These are phyloP conservation scores for Orcinus orca DNA, from an alignment of 2,113 vertebrate species.

Conservation along the genomic window DNA sequence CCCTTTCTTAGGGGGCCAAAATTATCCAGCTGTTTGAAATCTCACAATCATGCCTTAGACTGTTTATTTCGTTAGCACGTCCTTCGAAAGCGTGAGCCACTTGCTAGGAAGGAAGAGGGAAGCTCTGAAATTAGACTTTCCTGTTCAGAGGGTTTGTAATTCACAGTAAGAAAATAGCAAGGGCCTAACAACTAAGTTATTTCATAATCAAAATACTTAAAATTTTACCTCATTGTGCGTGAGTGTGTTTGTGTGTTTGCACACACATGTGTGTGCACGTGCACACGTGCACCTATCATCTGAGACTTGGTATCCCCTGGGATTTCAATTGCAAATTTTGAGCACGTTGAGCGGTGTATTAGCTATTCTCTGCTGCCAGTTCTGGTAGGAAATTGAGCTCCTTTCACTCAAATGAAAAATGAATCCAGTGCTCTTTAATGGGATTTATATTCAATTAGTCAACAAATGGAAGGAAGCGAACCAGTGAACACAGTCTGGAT, in stretches of 20 bases:
- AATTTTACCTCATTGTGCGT: neutral
- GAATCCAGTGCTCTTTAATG: neutral
- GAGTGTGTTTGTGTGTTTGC: neutral
- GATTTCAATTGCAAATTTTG: neutral
- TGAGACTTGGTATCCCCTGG: neutral
- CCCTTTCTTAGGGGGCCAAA: neutral
- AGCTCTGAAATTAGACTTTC: neutral
- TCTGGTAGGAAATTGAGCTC: neutral
- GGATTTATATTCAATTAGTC: constrained; percentile 39
- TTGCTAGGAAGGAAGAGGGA: neutral
- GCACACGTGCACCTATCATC: neutral
- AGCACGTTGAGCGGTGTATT: neutral
- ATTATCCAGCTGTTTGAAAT: neutral
- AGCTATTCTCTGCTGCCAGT: neutral
- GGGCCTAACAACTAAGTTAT: neutral
- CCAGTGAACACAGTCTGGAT: neutral
- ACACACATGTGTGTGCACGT: accelerated
- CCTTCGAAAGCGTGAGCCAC: neutral
- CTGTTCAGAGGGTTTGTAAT: neutral
- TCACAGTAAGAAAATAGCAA: neutral
- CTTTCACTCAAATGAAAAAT: neutral
- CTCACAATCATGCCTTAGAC: neutral
- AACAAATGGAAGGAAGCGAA: neutral
- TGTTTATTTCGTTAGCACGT: neutral
- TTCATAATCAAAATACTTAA: neutral